Conservation (phyloP, 2,888 invertebrate species). For the Hirtodrosophila confusa region DNA sequence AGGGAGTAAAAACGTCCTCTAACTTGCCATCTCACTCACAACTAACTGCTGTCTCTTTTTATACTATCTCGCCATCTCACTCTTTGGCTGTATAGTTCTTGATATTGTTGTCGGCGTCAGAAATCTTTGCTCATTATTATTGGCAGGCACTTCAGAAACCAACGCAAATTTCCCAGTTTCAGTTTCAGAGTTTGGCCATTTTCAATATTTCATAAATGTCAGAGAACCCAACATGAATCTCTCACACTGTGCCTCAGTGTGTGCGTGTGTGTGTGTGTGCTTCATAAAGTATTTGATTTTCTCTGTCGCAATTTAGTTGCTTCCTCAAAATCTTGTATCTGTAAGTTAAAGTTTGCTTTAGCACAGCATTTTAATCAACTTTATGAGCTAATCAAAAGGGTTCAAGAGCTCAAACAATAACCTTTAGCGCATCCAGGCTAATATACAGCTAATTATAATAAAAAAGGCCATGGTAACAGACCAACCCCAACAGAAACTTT, state of each 20-base stretch:
- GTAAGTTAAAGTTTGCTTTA: slow-evolving; percentile 9
- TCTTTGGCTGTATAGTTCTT: slow-evolving; percentile 55
- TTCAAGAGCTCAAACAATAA: slow-evolving; percentile 32
- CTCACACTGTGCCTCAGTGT: background rate
- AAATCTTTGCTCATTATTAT: slow-evolving; percentile 75
- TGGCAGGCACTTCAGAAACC: slow-evolving; percentile 55
- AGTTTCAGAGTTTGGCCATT: slow-evolving; percentile 29
- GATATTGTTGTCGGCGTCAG: slow-evolving; percentile 66
- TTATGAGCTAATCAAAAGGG: slow-evolving; percentile 43
- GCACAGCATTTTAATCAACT: slow-evolving; percentile 28
- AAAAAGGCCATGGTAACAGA: slow-evolving; percentile 36
- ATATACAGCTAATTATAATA: slow-evolving; percentile 66
- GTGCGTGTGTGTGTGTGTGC: background rate
- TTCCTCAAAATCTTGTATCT: too few species aligned
- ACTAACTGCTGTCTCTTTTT: slow-evolving; percentile 9
- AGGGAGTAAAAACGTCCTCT: too few species aligned
- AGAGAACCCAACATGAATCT: slow-evolving; percentile 9
- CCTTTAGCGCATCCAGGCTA: slow-evolving; percentile 27
- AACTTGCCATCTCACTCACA: slow-evolving; percentile 26
- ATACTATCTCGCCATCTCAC: slow-evolving; percentile 8
- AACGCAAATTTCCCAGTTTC: slow-evolving; percentile 20
- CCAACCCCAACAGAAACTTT: slow-evolving; percentile 41
- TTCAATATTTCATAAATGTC: slow-evolving; percentile 52
- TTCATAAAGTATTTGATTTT: background rate
- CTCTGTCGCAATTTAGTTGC: too few species aligned